Evolutionary conservation across 1,140 invertebrate species (phyloP), one percentile per base, ranked within the genome.

Genomic region (Physella acuta): DNA sequence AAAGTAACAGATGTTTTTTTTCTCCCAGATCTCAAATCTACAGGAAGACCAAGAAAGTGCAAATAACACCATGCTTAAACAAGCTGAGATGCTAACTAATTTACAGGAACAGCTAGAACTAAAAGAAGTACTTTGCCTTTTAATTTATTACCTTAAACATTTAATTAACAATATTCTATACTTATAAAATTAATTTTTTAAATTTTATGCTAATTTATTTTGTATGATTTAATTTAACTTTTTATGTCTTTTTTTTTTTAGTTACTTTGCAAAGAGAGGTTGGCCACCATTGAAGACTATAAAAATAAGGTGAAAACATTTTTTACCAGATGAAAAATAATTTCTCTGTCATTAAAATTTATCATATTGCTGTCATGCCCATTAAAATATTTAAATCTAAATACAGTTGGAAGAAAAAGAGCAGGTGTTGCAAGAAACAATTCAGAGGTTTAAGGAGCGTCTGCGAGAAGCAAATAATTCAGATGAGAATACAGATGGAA

Each of bases 21-120:
- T n/a, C n/a, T n/a, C n/a, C n/a, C 30, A 68, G 66, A 68, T 68
- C 49, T 4, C 49, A 3, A 68, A 59, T 34, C 39, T 68, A 0
- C 66, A 68, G 30, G 55, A 68, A 33, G 66, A 68, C 26, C 56
- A 68, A 20, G 56, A 68, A 30, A 68, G 66, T 39, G 39, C 39
- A 20, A 60, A 68, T 34, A 60, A 44, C 56, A 58, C 37, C 8
- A 37, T 49, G 0, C 26, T 68, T 4, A 44, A 39, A 33, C 56
- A 59, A 24, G 39, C 31, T 16, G 55, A 68, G 24, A 56, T 36
- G 31, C 24, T 66, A 24, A 52, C 53, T 36, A 56, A 30, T 30
- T 30, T 66, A 34, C 51, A 66, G 30, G 33, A 24, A 17, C 51
- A 66, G 31, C 16, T 56, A 8, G 30, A 33, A 58, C 11, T 33